phyloP scores from a whole-genome alignment of 1,140 invertebrate genomes.

The Drosophila gunungcola region DNA sequence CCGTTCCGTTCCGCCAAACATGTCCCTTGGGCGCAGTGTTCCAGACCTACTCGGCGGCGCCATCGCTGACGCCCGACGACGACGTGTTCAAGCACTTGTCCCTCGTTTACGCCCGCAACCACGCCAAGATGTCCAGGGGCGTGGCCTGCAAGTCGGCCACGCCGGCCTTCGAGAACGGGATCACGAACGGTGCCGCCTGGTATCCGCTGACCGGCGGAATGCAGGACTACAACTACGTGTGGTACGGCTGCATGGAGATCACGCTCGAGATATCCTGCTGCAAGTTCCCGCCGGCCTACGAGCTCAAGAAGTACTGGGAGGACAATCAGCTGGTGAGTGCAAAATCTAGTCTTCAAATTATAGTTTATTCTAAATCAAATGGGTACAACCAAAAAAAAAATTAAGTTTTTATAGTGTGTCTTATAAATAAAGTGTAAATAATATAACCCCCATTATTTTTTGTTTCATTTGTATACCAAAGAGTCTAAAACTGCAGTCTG shows the following conservation, averaged over 20 bases:
- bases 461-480: too few species aligned
- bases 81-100: constrained; percentile 96
- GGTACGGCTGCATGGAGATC: constrained; percentile 99
- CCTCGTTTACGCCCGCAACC: constrained; percentile 94
- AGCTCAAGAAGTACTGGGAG: constrained; percentile 96
- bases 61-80: constrained; percentile 96
- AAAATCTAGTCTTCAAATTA: too few species aligned
- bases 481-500: too few species aligned
- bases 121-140: constrained; percentile 93
- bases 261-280: constrained; percentile 98
- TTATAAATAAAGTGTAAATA: too few species aligned
- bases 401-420: too few species aligned
- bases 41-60: constrained; percentile 90
- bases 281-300: constrained; percentile 95
- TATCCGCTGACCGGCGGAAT: constrained; percentile 95
- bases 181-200: constrained; percentile 97
- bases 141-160: constrained; percentile 91
- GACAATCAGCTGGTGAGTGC: constrained; percentile 93
- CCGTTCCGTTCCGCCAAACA: constrained; percentile 76
- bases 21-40: constrained; percentile 90
- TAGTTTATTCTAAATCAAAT: too few species aligned
- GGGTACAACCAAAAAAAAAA: too few species aligned
- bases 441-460: too few species aligned
- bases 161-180: constrained; percentile 92
- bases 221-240: constrained; percentile 99